A percentile compares a stretch with the other conserved stretches of the same genome.
These are phyloP conservation scores for Euzophera pinguis DNA, from an alignment of 2,888 invertebrate genomes.

Conservation along the genomic window DNA sequence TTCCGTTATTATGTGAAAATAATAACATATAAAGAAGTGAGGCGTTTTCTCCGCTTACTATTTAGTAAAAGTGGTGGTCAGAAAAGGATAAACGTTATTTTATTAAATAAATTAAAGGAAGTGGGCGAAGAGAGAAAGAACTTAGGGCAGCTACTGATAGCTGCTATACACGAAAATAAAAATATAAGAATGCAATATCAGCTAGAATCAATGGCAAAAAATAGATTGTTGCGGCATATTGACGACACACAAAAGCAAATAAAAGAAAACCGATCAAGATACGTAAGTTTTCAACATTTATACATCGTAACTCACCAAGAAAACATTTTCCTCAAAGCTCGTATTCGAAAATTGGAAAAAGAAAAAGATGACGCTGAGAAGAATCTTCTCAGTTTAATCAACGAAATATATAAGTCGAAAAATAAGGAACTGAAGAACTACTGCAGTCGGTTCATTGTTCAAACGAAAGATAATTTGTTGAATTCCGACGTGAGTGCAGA, in stretches of 20 bases:
- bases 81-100: conserved; percentile 31
- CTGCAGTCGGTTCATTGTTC: conserved; percentile 57
- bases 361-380: conserved; percentile 54
- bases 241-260: conserved; percentile 51
- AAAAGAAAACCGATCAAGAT: conserved; percentile 51
- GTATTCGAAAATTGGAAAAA: conserved; percentile 44
- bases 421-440: conserved; percentile 52
- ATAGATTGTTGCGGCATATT: conserved; percentile 44
- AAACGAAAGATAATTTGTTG: conserved; percentile 48
- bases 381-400: conserved; percentile 49
- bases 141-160: conserved; percentile 45
- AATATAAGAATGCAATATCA: conserved; percentile 51
- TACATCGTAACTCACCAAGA: conserved; percentile 59
- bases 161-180: conserved; percentile 60
- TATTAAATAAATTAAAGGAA: conserved; percentile 52
- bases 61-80: conserved; percentile 16
- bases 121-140: conserved; percentile 49
- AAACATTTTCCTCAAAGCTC: conserved; percentile 53
- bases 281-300: conserved; percentile 56
- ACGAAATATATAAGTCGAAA: conserved; percentile 52
- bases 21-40: background rate
- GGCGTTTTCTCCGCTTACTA: background rate
- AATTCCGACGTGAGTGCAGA: conserved; percentile 51
- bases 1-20: background rate
- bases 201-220: conserved; percentile 52